Conservation (phyloP, 2,888 invertebrate species). For the Caenorhabditis macrosperma region DNA sequence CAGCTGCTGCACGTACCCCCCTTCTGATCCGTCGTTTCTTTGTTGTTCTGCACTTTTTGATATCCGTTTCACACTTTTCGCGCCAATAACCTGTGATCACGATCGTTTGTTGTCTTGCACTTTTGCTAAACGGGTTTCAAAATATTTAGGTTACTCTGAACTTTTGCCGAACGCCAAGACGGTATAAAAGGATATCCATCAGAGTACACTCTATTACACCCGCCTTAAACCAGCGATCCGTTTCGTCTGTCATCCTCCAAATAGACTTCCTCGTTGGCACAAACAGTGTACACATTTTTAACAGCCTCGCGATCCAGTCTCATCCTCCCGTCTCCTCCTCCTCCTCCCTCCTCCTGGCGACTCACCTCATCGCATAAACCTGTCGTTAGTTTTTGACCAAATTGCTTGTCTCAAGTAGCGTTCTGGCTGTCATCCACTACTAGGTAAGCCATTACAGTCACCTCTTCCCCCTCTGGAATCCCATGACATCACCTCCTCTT, state of each 20-base stretch:
- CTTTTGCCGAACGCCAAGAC: too few relatives aligned
- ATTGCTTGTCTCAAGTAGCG: background rate
- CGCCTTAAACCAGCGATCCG: background rate
- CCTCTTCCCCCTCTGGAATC: background rate
- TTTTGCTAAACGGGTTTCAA: too few relatives aligned
- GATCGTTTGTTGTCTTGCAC: too few relatives aligned
- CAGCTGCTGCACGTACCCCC: slow-evolving; percentile 52
- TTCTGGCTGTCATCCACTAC: background rate
- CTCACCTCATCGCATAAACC: background rate
- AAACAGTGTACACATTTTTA: background rate
- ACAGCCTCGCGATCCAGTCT: background rate
- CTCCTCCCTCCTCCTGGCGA: background rate
- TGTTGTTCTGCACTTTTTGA: slow-evolving; percentile 31
- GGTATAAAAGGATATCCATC: too few relatives aligned
- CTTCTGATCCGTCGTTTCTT: background rate
- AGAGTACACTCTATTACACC: background rate
- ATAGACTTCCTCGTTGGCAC: too few relatives aligned
- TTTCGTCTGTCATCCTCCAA: too few relatives aligned
- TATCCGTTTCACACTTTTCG: background rate
- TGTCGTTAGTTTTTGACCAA: background rate
- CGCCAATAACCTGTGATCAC: too few relatives aligned
- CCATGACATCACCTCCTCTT: background rate
- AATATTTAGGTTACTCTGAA: too few relatives aligned
- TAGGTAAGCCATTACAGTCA: background rate
- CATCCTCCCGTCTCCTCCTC: background rate